Conservation (phyloP, 2,888 invertebrate species). For the Sphecodes monilicornis region DNA sequence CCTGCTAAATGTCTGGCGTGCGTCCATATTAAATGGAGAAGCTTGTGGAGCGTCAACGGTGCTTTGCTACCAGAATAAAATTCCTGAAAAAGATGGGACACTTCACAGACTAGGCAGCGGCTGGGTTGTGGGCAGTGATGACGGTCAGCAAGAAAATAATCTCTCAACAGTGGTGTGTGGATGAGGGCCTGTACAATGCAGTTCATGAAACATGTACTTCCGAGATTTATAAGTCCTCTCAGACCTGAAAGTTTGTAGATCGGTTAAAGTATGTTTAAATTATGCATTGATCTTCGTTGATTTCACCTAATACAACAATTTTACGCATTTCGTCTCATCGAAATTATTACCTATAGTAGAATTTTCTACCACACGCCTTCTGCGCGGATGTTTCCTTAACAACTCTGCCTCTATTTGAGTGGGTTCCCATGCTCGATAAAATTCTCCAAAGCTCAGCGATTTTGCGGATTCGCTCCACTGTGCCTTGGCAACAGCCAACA, state of each 20-base stretch:
- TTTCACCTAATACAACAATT: neutral
- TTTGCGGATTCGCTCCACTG: constrained; percentile 83
- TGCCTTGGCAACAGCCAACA: constrained; percentile 81
- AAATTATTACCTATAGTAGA: constrained; percentile 89
- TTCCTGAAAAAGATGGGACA: constrained; percentile 98
- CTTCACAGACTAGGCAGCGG: constrained; percentile 97
- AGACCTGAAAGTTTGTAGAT: constrained; percentile 86
- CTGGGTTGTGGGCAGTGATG: constrained; percentile 93
- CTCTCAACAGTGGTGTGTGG: constrained; percentile 96
- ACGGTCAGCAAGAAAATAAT: constrained; percentile 97
- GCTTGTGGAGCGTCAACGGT: constrained; percentile 94
- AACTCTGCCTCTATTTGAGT: constrained; percentile 91
- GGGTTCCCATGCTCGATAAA: constrained; percentile 90
- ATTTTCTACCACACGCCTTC: constrained; percentile 92
- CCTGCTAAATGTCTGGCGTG: constrained; percentile 97
- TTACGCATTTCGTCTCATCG: neutral
- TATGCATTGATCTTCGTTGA: neutral
- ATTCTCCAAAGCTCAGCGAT: constrained; percentile 82
- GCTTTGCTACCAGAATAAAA: constrained; percentile 96
- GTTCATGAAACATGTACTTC: constrained; percentile 99
- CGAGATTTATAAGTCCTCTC: constrained; percentile 97
- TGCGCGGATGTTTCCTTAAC: constrained; percentile 90
- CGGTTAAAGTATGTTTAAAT: constrained; percentile 16
- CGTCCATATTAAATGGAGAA: constrained; percentile 98
- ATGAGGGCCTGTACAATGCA: constrained; percentile 97